A percentile compares a stretch with the other conserved stretches of the same genome.
Conservation (phyloP, 2,888 invertebrate genomes). For the Cosmopolites sordidus region DNA sequence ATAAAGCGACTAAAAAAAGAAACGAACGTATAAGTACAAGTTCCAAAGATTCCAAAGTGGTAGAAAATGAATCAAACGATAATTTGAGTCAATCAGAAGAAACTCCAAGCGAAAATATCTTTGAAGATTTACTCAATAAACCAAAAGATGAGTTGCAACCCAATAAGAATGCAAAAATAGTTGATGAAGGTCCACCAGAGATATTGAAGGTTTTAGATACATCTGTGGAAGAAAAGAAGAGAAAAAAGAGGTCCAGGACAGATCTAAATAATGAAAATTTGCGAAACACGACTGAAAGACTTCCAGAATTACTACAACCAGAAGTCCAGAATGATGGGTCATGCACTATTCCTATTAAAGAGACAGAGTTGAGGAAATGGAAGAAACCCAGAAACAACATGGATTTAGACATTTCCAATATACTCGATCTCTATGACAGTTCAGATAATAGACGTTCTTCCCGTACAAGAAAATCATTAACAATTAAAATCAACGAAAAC, state of each 20-base stretch:
- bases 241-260: too few species aligned
- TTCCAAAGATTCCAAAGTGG: too few species aligned
- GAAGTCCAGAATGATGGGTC: not conserved
- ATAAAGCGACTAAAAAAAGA: too few species aligned
- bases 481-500: not conserved
- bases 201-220: too few species aligned
- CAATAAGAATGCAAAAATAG: too few species aligned
- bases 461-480: conserved; percentile 4
- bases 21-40: too few species aligned
- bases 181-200: too few species aligned
- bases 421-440: conserved; percentile 7
- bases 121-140: not conserved
- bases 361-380: not conserved
- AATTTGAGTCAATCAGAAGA: not conserved
- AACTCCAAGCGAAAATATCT: not conserved
- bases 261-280: too few species aligned
- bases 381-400: conserved; percentile 11
- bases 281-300: too few species aligned
- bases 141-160: too few species aligned
- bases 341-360: not conserved
- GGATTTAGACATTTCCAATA: conserved; percentile 22
- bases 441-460: conserved; percentile 9
- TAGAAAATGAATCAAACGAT: not conserved
- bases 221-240: too few species aligned
- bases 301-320: too few species aligned